Evolutionary conservation across 2,797 vertebrate genomes (phyloP).

Genomic region (Chaetodon trifasciatus): DNA sequence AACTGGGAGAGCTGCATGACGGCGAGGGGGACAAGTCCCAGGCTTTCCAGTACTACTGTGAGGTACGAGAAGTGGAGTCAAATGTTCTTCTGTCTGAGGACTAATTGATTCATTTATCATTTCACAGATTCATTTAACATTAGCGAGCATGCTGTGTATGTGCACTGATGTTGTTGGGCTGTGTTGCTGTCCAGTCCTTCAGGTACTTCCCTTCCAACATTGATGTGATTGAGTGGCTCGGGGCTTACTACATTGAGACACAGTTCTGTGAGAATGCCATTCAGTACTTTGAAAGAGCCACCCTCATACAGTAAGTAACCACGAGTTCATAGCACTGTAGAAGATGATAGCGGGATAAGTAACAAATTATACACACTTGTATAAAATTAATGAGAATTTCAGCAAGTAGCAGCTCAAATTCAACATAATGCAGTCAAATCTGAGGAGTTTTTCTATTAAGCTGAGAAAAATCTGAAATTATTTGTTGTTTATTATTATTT

Average conservation of each 20-base stretch:
- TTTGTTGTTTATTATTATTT: background rate
- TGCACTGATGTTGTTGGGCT: background rate
- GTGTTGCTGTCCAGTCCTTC: conserved; percentile 87
- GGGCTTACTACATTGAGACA: conserved; percentile 95
- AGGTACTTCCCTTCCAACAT: conserved; percentile 97
- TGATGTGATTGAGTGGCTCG: conserved; percentile 97
- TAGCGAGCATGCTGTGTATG: background rate
- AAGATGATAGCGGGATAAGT: background rate
- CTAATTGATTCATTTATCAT: background rate
- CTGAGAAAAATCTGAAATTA: too few species aligned
- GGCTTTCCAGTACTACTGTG: conserved; percentile 96
- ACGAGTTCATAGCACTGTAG: background rate
- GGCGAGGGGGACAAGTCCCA: conserved; percentile 95
- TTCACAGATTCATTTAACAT: background rate
- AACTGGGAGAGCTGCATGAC: conserved; percentile 93
- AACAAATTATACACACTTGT: background rate
- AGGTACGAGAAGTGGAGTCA: conserved; percentile 81
- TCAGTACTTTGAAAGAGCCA: conserved; percentile 97
- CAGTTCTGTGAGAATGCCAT: conserved; percentile 99
- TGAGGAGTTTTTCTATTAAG: background rate
- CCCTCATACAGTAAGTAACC: conserved; percentile 95
- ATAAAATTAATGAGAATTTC: background rate
- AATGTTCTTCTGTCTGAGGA: background rate
- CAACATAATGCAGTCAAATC: background rate
- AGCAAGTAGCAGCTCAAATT: background rate